A percentile compares a stretch with the other conserved stretches of the same genome.
Conservation (phyloP, 2,113 vertebrate genomes). For the Delphinus delphis region DNA sequence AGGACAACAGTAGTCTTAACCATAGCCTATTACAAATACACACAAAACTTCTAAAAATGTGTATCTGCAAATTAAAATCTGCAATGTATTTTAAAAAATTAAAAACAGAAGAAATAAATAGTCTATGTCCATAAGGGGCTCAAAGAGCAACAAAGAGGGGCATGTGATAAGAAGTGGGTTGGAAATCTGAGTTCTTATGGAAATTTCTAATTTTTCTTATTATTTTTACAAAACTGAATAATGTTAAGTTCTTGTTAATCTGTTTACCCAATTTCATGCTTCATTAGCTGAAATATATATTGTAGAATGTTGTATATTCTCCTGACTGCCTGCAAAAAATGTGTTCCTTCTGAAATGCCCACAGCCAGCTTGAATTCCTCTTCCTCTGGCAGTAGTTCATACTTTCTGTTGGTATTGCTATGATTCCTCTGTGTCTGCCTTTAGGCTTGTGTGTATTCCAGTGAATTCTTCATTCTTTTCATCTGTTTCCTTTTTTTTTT, state of each 20-base stretch:
- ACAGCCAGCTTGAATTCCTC: neutral
- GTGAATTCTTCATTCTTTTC: constrained; percentile 30
- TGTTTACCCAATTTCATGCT: neutral
- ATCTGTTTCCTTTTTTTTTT: constrained; percentile 37
- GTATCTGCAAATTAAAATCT: neutral
- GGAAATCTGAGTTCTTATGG: neutral
- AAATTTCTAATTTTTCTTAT: neutral
- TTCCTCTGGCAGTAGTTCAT: neutral
- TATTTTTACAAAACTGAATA: neutral
- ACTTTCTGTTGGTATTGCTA: neutral
- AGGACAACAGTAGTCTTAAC: neutral
- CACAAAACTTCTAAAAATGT: neutral
- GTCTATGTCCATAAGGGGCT: neutral
- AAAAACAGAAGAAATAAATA: neutral
- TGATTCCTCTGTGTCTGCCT: neutral
- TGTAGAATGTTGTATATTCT: neutral
- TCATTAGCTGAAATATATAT: neutral
- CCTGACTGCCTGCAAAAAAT: neutral
- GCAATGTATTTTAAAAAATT: neutral
- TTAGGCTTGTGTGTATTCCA: constrained; percentile 27
- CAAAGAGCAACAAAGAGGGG: neutral
- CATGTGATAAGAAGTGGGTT: too few species aligned
- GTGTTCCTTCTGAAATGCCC: neutral
- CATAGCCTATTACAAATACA: neutral
- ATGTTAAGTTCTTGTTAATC: neutral